Base-by-base conservation (phyloP, 2,113 vertebrate genomes). In the Gasterosteus nipponicus region DNA sequence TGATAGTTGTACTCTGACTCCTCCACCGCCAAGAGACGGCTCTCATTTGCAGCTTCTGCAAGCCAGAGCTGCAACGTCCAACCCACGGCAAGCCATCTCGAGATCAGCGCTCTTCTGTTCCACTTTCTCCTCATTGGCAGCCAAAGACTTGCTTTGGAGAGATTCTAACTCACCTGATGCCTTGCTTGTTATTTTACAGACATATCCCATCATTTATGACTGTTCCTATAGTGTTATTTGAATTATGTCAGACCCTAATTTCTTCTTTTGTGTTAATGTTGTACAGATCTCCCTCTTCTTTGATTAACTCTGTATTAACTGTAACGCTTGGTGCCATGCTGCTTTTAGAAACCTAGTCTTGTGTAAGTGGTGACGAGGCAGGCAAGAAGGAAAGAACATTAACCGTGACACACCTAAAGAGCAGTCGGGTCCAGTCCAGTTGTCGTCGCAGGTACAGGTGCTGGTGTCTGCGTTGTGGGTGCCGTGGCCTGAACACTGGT, bases 401-500 rank as follows among this genome's bases (percentile, higher is more conserved):
- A 19, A 63, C 59, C 33, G n/a, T 38, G 14, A 39, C 38, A 77
- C 88, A 99, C 98, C 98, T 39, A 96, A 94, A 41, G 97, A 97
- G 87, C 98, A 99, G 90, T 99, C 98, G 0, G 96, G 94, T 19
- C 98, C 97, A 0, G 97, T 98, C 98, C 98, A 99, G 81, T 95
- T 97, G 83, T 96, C 92, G 77, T 99, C 97, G 0, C 98, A 99
- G 29, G 95, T 94, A 69, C 98, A 99, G 72, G 95, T 95, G 19
- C 93, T 95, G 47, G 95, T 97, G 82, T 99, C 97, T 9, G 96
- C 91, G 39, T 95, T 95, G 86, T 96, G 96, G 1, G 96, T 97
- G n/a, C 98, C 98, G 0, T 99, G 98, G 5, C 97, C 97, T 0
- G 97, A 98, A 70, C 98, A 99, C 87, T 99, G 98, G 82, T 99